Conservation (phyloP, 2,113 vertebrate species). For the Harpagus bidentatus region DNA sequence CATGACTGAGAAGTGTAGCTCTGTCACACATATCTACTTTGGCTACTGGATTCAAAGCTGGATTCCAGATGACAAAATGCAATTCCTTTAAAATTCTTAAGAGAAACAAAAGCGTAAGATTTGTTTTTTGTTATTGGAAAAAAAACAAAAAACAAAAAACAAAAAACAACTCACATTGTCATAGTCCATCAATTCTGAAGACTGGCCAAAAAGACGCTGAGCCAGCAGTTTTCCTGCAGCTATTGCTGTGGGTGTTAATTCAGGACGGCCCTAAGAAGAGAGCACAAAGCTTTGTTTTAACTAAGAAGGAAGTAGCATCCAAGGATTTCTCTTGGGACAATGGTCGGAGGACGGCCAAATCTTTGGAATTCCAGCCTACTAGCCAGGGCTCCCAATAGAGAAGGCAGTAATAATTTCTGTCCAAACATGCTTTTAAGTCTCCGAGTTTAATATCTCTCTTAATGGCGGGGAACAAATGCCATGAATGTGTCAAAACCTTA, state of each 20-base stretch:
- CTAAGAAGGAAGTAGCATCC: neutral
- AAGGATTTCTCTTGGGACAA: neutral
- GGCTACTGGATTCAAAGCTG: neutral
- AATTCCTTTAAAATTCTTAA: neutral
- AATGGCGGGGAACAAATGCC: neutral
- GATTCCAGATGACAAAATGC: neutral
- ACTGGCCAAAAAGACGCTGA: constrained; percentile 76
- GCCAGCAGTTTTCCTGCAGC: constrained; percentile 90
- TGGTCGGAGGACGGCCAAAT: neutral
- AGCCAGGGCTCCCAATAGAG: neutral
- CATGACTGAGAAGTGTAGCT: neutral
- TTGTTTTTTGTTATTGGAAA: neutral
- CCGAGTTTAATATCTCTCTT: neutral
- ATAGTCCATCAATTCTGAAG: constrained; percentile 88
- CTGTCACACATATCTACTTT: neutral
- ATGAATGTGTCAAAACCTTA: neutral
- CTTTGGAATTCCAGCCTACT: constrained; percentile 13
- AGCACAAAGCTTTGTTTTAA: neutral
- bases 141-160: neutral
- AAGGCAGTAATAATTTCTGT: neutral
- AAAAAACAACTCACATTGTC: constrained; percentile 79
- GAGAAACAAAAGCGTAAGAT: neutral
- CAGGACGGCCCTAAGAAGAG: constrained; percentile 84
- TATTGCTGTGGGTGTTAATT: constrained; percentile 91
- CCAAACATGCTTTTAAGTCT: neutral